These are phyloP conservation scores for Megaptera novaeangliae DNA, from an alignment of 2,113 vertebrate species.

Conservation along the genomic window DNA sequence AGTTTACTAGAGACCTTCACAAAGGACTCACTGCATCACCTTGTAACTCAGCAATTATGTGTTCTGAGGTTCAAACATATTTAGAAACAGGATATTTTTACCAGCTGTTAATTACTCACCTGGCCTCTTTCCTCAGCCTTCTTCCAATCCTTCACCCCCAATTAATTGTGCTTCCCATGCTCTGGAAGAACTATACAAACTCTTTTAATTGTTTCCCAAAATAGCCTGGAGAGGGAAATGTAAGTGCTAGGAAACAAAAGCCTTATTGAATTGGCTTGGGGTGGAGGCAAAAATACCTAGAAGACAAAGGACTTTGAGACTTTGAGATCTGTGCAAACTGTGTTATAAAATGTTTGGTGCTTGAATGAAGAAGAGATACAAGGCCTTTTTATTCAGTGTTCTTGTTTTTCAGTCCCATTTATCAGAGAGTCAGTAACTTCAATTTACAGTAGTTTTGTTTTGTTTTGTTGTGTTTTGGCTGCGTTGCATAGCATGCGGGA, in stretches of 20 bases:
- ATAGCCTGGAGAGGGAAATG: not conserved
- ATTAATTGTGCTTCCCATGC: not conserved
- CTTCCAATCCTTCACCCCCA: not conserved
- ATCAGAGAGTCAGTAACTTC: not conserved
- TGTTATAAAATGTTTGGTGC: not conserved
- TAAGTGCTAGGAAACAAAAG: not conserved
- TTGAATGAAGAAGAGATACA: not conserved
- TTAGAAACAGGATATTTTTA: conserved; percentile 26
- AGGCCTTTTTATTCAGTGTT: not conserved
- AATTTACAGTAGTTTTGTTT: not conserved
- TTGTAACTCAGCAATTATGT: conserved; percentile 13
- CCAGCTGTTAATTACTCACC: conserved; percentile 9
- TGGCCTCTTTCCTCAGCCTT: not conserved
- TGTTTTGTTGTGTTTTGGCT: no score
- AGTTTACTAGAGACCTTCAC: not conserved
- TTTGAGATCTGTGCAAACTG: not conserved
- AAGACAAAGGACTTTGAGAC: not conserved
- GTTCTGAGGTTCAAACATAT: not conserved
- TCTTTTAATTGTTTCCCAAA: conserved; percentile 12
- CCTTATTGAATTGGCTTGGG: not conserved
- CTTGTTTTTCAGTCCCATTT: not conserved
- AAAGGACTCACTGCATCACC: not conserved
- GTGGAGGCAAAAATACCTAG: not conserved
- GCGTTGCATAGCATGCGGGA: no score
- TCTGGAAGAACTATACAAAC: not conserved